Evolutionary conservation across 2,113 vertebrate genomes (phyloP).

Genomic region (Pachypanchax playfairii): DNA sequence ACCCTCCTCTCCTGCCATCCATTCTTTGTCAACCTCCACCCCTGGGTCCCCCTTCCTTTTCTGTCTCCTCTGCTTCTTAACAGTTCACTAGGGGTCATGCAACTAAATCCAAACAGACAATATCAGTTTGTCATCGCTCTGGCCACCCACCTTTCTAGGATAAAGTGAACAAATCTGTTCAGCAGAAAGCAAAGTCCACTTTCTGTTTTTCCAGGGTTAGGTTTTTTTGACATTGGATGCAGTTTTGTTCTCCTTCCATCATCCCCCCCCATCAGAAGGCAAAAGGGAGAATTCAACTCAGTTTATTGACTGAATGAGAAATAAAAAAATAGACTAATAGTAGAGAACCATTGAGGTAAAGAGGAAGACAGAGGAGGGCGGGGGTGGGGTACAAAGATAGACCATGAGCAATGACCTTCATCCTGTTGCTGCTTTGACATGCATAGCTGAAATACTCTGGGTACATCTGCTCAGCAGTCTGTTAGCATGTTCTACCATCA

Average conservation of each 20-base stretch:
- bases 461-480: conserved; percentile 18
- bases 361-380: background rate
- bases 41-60: background rate
- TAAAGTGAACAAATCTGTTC: conserved; percentile 30
- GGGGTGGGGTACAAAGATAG: conserved; percentile 15
- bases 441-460: conserved; percentile 73
- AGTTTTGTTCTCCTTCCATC: conserved; percentile 15
- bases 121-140: conserved; percentile 13
- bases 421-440: conserved; percentile 71
- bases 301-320: background rate
- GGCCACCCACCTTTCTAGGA: conserved; percentile 59
- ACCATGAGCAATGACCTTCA: conserved; percentile 60
- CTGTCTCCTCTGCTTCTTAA: conserved; percentile 19
- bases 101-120: conserved; percentile 35
- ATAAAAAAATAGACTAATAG: background rate
- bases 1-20: conserved; percentile 19
- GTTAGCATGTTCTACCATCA: conserved; percentile 2
- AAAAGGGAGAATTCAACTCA: background rate
- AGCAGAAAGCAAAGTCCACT: conserved; percentile 26
- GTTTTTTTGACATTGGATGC: conserved; percentile 51
- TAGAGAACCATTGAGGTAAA: background rate
- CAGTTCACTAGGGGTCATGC: conserved; percentile 64
- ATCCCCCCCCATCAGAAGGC: background rate
- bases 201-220: conserved; percentile 33
- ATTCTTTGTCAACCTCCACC: conserved; percentile 33